phyloP scores from a whole-genome alignment of 2,888 invertebrate genomes.

The Danaus chrysippus region DNA sequence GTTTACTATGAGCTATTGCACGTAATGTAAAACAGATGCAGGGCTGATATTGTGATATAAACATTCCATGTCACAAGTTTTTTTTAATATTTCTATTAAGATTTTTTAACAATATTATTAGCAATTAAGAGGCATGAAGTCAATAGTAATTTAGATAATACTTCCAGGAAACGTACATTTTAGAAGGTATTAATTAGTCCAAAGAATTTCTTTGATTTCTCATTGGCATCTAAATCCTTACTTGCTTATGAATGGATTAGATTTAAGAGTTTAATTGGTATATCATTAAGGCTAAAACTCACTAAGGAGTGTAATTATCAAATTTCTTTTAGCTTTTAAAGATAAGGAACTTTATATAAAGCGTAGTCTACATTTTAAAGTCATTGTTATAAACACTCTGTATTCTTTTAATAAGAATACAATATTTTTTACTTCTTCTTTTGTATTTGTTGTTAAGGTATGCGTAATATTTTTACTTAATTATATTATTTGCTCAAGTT shows the following conservation, averaged over 20 bases:
- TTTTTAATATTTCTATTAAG: constrained; percentile 11
- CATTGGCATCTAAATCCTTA: constrained; percentile 23
- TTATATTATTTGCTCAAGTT: constrained; percentile 67
- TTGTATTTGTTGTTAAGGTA: constrained; percentile 29
- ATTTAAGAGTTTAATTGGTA: background rate
- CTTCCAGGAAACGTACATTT: constrained; percentile 21
- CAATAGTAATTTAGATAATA: background rate
- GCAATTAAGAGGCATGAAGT: constrained; percentile 8
- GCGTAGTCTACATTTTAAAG: background rate
- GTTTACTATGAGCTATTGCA: constrained; percentile 55
- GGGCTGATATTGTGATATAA: constrained; percentile 59
- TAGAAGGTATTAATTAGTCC: constrained; percentile 35
- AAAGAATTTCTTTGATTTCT: constrained; percentile 37
- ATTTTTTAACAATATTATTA: constrained; percentile 8
- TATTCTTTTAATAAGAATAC: constrained; percentile 10
- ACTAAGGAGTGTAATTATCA: too few species aligned
- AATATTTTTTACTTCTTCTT: constrained; percentile 21
- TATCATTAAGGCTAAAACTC: constrained; percentile 20
- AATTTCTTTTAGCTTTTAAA: too few species aligned
- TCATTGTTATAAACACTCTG: background rate
- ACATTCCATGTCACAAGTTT: constrained; percentile 51
- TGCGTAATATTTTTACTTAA: constrained; percentile 48
- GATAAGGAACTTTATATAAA: too few species aligned
- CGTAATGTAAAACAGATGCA: constrained; percentile 44
- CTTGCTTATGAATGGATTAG: background rate